These are phyloP conservation scores for Deroplatys truncata DNA, from an alignment of 2,888 invertebrate species.

Conservation along the genomic window DNA sequence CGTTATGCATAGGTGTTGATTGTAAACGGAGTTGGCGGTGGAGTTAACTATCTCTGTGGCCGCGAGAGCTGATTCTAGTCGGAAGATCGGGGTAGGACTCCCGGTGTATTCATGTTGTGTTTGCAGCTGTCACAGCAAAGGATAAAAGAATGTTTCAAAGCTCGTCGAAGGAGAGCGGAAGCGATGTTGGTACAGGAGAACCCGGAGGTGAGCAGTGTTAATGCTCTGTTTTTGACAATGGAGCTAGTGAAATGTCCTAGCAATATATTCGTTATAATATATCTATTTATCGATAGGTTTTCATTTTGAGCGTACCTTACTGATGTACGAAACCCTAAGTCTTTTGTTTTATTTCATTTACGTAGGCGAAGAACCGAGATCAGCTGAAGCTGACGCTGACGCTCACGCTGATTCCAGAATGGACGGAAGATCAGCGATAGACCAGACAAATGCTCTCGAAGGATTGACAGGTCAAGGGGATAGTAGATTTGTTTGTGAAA, in stretches of 20 bases:
- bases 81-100: no score
- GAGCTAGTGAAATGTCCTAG: no score
- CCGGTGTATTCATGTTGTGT: no score
- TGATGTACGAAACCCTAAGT: background rate
- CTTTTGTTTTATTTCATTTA: background rate
- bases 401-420: background rate
- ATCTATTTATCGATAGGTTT: background rate
- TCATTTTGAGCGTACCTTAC: background rate
- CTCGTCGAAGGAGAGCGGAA: background rate
- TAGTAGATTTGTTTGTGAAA: background rate
- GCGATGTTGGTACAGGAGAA: background rate
- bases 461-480: background rate
- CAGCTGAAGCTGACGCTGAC: background rate
- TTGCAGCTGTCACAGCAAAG: no score
- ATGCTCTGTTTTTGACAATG: background rate
- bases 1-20: no score
- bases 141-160: no score
- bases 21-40: no score
- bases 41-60: no score
- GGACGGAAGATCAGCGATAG: background rate
- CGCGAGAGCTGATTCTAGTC: no score
- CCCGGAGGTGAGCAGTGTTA: background rate
- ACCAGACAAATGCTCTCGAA: background rate
- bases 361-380: background rate
- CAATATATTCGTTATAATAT: background rate